Evolutionary conservation across 2,797 vertebrate genomes (phyloP).

Genomic region (Astyanax mexicanus): DNA sequence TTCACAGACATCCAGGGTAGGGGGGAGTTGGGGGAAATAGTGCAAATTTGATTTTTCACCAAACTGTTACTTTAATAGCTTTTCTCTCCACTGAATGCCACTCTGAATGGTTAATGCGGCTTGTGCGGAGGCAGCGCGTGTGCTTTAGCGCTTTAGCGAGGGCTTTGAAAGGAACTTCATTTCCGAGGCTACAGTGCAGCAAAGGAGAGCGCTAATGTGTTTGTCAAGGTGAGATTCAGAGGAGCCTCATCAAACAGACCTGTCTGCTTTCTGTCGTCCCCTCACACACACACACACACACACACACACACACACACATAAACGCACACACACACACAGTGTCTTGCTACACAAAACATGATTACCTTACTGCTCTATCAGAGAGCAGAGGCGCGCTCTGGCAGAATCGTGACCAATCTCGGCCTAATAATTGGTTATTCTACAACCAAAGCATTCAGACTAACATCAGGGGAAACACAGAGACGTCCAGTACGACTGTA

Average conservation of each 20-base stretch:
- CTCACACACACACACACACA: constrained; percentile 45
- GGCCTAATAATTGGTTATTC: constrained; percentile 19
- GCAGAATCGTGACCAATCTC: constrained; percentile 16
- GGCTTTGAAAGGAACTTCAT: constrained; percentile 71
- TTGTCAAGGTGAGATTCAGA: constrained; percentile 62
- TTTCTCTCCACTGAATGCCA: constrained; percentile 78
- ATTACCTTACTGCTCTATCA: constrained; percentile 35
- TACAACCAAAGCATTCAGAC: neutral
- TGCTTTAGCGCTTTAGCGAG: constrained; percentile 65
- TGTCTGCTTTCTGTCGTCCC: constrained; percentile 33
- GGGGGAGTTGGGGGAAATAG: constrained; percentile 46
- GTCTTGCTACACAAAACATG: constrained; percentile 38
- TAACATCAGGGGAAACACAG: neutral
- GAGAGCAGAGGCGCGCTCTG: constrained; percentile 26
- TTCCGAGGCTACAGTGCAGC: constrained; percentile 63
- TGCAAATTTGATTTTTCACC: neutral
- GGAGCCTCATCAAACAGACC: constrained; percentile 47
- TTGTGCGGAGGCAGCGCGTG: constrained; percentile 63
- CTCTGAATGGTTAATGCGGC: constrained; percentile 78
- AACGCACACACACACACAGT: neutral
- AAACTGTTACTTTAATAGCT: constrained; percentile 61
- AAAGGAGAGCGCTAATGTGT: constrained; percentile 70
- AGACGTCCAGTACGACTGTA: neutral
- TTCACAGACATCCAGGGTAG: neutral
- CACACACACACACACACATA: neutral